A percentile compares a stretch with the other conserved stretches of the same genome.
These are phyloP conservation scores for Planiliza haematocheilus DNA, from an alignment of 2,113 vertebrate genomes.

Conservation along the genomic window DNA sequence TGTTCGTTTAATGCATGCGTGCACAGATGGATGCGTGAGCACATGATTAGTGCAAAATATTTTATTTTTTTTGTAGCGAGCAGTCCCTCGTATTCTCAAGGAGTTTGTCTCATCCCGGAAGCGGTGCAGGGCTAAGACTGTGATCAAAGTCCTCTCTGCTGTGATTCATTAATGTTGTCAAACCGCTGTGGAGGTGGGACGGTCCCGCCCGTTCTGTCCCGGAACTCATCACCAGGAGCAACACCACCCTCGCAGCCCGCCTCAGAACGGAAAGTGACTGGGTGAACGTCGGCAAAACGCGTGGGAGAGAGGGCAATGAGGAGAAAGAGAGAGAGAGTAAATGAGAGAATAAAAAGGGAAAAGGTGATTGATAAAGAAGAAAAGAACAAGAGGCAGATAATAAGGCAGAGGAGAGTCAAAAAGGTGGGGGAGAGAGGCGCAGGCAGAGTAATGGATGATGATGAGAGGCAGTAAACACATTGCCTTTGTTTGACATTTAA, in stretches of 20 bases:
- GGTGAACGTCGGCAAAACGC: slow-evolving; percentile 1
- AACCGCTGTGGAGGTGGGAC: slow-evolving; percentile 19
- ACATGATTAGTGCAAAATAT: background rate
- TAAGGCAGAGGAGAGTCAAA: background rate
- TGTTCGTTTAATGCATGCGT: background rate
- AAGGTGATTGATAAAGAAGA: slow-evolving; percentile 6
- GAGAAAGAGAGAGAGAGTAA: background rate
- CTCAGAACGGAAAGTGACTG: slow-evolving; percentile 7
- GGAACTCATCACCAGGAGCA: slow-evolving; percentile 25
- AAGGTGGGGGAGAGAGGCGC: background rate
- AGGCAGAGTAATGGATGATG: slow-evolving; percentile 31
- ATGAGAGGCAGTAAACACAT: slow-evolving; percentile 18
- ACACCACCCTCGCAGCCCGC: background rate
- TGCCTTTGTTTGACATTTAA: slow-evolving; percentile 3
- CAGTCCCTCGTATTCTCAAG: background rate
- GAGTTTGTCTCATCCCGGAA: slow-evolving; percentile 4
- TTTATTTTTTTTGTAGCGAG: background rate
- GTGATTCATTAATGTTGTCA: slow-evolving; percentile 24
- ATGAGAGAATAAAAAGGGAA: background rate
- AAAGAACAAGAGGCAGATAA: background rate
- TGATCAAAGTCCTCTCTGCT: too few relatives aligned
- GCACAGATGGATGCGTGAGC: background rate
- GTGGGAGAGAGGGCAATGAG: background rate
- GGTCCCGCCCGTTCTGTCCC: background rate
- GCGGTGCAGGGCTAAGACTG: background rate